Base-by-base conservation (phyloP, 2,888 invertebrate genomes). In the Automeris io region DNA sequence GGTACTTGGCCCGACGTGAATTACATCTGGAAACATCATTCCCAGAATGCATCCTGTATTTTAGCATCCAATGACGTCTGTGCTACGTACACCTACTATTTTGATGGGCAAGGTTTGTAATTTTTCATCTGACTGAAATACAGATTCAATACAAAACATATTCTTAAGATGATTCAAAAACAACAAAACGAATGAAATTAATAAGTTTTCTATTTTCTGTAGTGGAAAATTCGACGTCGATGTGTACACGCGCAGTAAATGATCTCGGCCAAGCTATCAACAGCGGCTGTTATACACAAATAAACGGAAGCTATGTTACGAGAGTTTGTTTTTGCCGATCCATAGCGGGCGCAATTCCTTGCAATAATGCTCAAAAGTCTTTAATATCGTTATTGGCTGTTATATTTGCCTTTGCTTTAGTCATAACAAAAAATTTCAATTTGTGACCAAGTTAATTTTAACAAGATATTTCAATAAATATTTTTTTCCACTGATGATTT, bases 221-320 rank as follows among this genome's bases (percentile, higher is more conserved):
- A 92, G 92, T 89, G 45, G 88, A 90, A 63, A 92, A 92, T 61
- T 88, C 91, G 2, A 92, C 92, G 0, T 90, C 91, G 52, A 88
- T 92, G 90, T 92, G 92, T 58, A 89, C 91, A 32, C 89, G 90
- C 61, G 91, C 90, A 0, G 77, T 89, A 23, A 75, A 88, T 39
- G 61, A 68, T 5, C 61, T 63, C 3, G 88, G 85, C 35, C 64
- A 74, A 1, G 71, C 82, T 0, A 82, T 88, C 37, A 88, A 78
- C 3, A 82, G 71, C 37, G 91, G 91, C 2, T 92, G 92, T 57
- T 91, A 85, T 61, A 79, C 77, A 33, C 87, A 91, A 47, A 59
- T 43, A 5, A 67, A 70, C 12, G 87, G 87, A 12, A 85, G 80
- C 43, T 78, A 61, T 35, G 50, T 54, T 18, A 79, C 76, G 0